Base-by-base conservation (phyloP, 2,797 vertebrate genomes). In the Capromys pilorides region DNA sequence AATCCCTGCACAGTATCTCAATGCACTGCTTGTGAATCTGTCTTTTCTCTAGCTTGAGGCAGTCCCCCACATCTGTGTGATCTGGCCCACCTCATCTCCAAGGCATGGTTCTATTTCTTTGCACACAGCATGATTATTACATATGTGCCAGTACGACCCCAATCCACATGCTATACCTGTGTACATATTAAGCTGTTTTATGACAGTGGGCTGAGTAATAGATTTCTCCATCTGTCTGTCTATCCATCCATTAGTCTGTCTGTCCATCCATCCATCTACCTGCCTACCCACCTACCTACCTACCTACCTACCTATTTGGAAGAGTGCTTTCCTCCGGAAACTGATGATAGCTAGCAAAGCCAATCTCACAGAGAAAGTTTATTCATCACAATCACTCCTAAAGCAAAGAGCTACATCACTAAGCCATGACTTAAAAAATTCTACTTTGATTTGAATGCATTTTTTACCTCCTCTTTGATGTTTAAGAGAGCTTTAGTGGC, bases 121-220 rank as follows among this genome's bases (percentile, higher is more conserved):
- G 81, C 79, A 57, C 11, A 10, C 8, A 22, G 19, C 75, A 49
- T 14, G 14, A 2, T 66, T 77, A 39, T 81, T 83, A 41, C 9
- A 36, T n/a, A 61, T 75, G 84, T 61, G 31, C 18, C 10, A 18
- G 28, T 5, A 1, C 83, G 83, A 92, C 24, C 64, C 12, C 66
- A 62, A 54, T 61, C 62, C 79, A 59, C 36, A 82, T 0, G 79
- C 66, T 85, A 90, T 8, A 75, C 39, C 93, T 94, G 54, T 93
- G 94, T 96, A 94, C 88, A 67, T 97, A 96, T 96, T 95, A 96
- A 96, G 77, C 80, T 91, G 31, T 87, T 62, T 9, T 28, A 83
- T 90, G 96, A 91, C 10, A 51, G 69, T 24, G 92, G 84, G 36
- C 67, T 94, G 82, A 95, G 78, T 95, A 86, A 96, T 2, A 78